Conservation (phyloP, 2,888 invertebrate species). For the Cheilosia variabilis region DNA sequence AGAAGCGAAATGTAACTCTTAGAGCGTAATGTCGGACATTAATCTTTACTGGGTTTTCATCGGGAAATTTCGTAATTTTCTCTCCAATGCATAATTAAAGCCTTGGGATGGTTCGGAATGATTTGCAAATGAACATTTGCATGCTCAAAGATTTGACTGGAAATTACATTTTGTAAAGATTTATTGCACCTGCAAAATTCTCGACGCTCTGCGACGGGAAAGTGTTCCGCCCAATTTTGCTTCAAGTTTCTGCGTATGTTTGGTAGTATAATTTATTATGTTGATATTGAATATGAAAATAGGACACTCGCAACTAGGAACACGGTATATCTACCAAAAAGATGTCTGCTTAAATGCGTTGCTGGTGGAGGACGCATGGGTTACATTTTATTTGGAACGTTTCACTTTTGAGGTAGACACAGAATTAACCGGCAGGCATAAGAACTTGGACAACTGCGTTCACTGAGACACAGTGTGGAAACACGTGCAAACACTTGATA, state of each 20-base stretch:
- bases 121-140: constrained; percentile 23
- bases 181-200: constrained; percentile 47
- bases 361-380: too few species aligned
- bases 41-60: background rate
- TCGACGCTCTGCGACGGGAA: background rate
- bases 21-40: constrained; percentile 5
- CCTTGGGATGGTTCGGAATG: constrained; percentile 15
- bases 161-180: constrained; percentile 38
- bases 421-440: too few species aligned
- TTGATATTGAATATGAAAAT: background rate
- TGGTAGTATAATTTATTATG: constrained; percentile 18
- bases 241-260: background rate
- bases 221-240: background rate
- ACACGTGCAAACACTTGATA: too few species aligned
- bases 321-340: too few species aligned
- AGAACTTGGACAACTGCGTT: too few species aligned
- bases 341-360: too few species aligned
- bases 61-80: constrained; percentile 17
- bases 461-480: too few species aligned
- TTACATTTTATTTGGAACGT: too few species aligned
- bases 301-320: background rate
- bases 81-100: constrained; percentile 22
- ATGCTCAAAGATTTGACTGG: constrained; percentile 11
- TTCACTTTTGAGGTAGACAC: too few species aligned
- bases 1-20: background rate